Evolutionary conservation across 2,888 invertebrate genomes (phyloP), one percentile per base, ranked within the genome.

Genomic region (Campoplex nolae): DNA sequence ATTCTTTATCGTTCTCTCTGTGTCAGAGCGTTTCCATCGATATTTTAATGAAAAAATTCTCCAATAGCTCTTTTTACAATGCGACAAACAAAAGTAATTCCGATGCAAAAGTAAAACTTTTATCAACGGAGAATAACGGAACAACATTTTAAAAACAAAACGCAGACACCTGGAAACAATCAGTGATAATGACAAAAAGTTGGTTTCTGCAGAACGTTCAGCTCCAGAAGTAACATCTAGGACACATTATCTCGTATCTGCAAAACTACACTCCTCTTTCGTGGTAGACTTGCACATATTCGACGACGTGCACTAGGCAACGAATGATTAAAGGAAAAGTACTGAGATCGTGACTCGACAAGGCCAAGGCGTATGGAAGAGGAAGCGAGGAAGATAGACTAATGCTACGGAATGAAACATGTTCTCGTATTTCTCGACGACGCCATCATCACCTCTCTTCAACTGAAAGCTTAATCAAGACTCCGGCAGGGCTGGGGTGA

Each of bases 381-480:
- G 86, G 70, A 42, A 71, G 75, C 32, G 76, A 75, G 79, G 45
- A 13, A 45, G 45, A 13, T 13, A 45, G 45, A 45, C 13, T 1
- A 45, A 45, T 13, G 45, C 45, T 2, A 13, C 11, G 45, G 11
- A 45, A 45, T 23, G 76, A 75, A 76, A 79, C 85, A 67, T 77
- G 71, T 45, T 58, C 71, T 45, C 58, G 78, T 32, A 73, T 74
- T 78, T 65, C 85, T 32, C 71, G 23, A 79, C 89, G 88, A 90
- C 90, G 91, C 91, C 90, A 89, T 92, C 91, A 92, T 91, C 90
- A 56, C 54, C 70, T 45, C 78, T 58, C 42, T 83, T 83, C 89
- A 87, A 88, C 88, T 89, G 89, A 87, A 89, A 91, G 91, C 91
- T 93, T 93, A 92, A 93, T 93, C 92, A 93, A 88, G 84, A 67